A percentile compares a stretch with the other conserved stretches of the same genome.
Evolutionary conservation across 2,797 vertebrate genomes (phyloP).

Genomic region (Poeciliopsis gracilis): DNA sequence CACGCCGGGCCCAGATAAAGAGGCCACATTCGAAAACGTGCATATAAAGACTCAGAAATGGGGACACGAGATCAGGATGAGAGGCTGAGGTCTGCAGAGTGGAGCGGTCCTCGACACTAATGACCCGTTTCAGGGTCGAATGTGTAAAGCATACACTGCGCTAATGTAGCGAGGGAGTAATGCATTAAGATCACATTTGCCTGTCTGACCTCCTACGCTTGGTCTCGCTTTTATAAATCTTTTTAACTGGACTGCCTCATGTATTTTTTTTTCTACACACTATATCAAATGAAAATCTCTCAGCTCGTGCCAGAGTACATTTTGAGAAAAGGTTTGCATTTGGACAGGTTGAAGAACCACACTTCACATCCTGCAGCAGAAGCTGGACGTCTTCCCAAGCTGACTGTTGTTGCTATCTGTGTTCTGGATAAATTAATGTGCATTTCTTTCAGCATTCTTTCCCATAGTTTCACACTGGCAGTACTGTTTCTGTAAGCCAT

Average conservation of each 20-base stretch:
- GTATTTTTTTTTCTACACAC: constrained; percentile 7
- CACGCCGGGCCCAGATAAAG: constrained; percentile 41
- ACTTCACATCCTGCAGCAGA: neutral
- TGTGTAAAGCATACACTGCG: constrained; percentile 65
- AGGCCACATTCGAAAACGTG: constrained; percentile 43
- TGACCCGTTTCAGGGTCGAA: constrained; percentile 71
- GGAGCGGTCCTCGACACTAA: constrained; percentile 61
- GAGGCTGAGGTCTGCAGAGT: constrained; percentile 23
- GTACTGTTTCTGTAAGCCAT: neutral
- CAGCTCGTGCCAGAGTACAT: neutral
- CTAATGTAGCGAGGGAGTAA: constrained; percentile 52
- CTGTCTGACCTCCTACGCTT: constrained; percentile 58
- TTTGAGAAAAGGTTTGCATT: neutral
- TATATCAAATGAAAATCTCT: neutral
- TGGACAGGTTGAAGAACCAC: neutral
- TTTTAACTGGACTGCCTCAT: constrained; percentile 50
- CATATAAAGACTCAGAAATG: constrained; percentile 46
- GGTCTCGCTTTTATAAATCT: constrained; percentile 65
- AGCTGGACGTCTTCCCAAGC: neutral
- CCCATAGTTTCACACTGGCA: neutral
- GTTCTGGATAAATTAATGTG: neutral
- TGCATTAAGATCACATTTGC: constrained; percentile 57
- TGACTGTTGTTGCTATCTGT: neutral
- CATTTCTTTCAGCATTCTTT: neutral
- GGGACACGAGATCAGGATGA: constrained; percentile 36